A percentile compares a stretch with the other conserved stretches of the same genome.
These are phyloP conservation scores for Chrysolina haemoptera DNA, from an alignment of 2,888 invertebrate genomes.

Conservation along the genomic window DNA sequence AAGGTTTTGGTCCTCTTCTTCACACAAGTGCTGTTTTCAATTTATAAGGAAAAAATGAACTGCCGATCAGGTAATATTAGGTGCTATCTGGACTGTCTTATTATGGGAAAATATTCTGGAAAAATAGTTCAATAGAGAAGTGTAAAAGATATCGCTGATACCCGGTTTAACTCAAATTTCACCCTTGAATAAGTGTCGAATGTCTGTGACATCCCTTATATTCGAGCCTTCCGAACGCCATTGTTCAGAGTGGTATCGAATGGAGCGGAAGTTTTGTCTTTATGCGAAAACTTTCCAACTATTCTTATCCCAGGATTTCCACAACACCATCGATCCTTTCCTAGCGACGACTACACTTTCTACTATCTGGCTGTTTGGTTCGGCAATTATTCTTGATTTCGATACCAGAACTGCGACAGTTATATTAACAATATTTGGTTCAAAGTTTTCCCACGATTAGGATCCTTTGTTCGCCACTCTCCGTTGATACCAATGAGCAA, in stretches of 20 bases:
- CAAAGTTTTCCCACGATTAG: neutral
- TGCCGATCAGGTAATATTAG: no score
- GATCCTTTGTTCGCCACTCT: no score
- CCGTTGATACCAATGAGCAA: no score
- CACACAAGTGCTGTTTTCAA: no score
- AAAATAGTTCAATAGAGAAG: no score
- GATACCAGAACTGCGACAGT: neutral
- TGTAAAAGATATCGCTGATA: no score
- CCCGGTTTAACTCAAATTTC: no score
- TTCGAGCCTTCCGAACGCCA: slow-evolving; percentile 5
- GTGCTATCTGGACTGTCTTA: no score
- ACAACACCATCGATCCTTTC: slow-evolving; percentile 39
- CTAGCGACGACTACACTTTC: slow-evolving; percentile 51
- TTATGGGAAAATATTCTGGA: no score
- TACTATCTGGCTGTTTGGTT: neutral
- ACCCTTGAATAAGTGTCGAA: neutral
- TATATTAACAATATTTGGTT: neutral
- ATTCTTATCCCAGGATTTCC: slow-evolving; percentile 52
- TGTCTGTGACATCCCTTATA: neutral
- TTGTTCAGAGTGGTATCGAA: slow-evolving; percentile 37
- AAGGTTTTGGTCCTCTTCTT: no score
- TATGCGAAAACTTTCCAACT: slow-evolving; percentile 61
- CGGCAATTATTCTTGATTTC: neutral
- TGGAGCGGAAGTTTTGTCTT: slow-evolving; percentile 56
- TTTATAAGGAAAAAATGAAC: no score